Evolutionary conservation across 1,140 invertebrate species (phyloP).

Genomic region (Nephila pilipes): DNA sequence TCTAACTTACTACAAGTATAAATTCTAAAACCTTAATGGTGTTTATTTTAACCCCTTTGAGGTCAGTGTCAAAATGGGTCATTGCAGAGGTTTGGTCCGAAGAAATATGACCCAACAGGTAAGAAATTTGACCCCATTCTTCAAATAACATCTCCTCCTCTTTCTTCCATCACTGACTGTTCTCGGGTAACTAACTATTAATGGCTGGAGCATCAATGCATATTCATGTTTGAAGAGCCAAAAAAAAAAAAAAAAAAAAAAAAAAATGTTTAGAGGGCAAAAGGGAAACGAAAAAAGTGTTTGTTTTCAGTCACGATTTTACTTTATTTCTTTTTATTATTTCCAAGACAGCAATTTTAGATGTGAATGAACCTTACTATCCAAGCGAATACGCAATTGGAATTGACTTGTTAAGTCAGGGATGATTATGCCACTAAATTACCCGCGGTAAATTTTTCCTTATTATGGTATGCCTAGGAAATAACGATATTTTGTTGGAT

Average conservation of each 20-base stretch:
- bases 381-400: neutral
- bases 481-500: neutral
- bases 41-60: conserved; percentile 33
- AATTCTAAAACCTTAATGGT: neutral
- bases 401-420: conserved; percentile 22
- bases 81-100: conserved; percentile 46
- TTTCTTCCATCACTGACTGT: conserved; percentile 33
- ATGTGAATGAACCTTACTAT: conserved; percentile 45
- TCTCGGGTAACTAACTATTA: conserved; percentile 23
- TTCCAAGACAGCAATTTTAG: conserved; percentile 14
- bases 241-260: too few species aligned
- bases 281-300: conserved; percentile 38
- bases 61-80: conserved; percentile 69
- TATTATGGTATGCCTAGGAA: neutral
- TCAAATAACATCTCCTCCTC: conserved; percentile 56
- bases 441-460: neutral
- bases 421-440: conserved; percentile 30
- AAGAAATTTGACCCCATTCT: conserved; percentile 48
- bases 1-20: too few species aligned
- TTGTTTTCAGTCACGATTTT: conserved; percentile 50
- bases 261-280: neutral
- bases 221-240: conserved; percentile 16
- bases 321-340: conserved; percentile 16
- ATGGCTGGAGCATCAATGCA: conserved; percentile 47
- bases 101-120: conserved; percentile 55